Evolutionary conservation across 2,797 vertebrate species (phyloP).

Genomic region (Enteromius anoplus): DNA sequence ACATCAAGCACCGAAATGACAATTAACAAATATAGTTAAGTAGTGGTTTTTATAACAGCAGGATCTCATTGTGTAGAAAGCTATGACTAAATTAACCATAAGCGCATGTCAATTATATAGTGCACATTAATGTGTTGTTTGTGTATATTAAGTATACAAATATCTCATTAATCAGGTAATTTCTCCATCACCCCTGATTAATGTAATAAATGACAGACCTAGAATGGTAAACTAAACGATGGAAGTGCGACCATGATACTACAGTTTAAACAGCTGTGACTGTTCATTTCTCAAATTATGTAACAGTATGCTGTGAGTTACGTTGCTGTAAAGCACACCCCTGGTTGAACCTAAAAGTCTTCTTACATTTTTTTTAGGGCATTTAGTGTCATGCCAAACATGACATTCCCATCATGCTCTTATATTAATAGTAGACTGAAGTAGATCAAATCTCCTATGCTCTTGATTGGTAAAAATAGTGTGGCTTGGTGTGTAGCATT

Average conservation of each 20-base stretch:
- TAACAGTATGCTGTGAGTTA: not conserved
- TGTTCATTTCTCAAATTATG: not conserved
- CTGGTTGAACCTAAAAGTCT: not conserved
- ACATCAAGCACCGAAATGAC: not conserved
- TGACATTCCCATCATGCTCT: not conserved
- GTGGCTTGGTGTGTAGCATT: conserved; percentile 15
- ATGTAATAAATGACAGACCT: not conserved
- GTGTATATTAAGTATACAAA: not conserved
- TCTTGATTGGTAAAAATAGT: conserved; percentile 37
- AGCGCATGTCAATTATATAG: not conserved
- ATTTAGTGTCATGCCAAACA: not conserved
- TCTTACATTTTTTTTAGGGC: not conserved
- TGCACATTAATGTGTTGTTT: not conserved
- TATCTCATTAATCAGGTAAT: not conserved
- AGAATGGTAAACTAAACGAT: conserved; percentile 3
- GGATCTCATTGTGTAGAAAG: not conserved
- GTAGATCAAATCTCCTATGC: conserved; percentile 47
- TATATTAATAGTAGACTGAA: conserved; percentile 23
- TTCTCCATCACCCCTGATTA: not conserved
- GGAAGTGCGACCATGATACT: not conserved
- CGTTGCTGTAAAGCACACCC: not conserved
- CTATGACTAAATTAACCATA: not conserved
- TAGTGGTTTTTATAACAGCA: not conserved
- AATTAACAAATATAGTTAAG: not conserved
- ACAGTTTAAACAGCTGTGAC: not conserved